Conservation (phyloP, 2,113 vertebrate species). For the Delphinus delphis region DNA sequence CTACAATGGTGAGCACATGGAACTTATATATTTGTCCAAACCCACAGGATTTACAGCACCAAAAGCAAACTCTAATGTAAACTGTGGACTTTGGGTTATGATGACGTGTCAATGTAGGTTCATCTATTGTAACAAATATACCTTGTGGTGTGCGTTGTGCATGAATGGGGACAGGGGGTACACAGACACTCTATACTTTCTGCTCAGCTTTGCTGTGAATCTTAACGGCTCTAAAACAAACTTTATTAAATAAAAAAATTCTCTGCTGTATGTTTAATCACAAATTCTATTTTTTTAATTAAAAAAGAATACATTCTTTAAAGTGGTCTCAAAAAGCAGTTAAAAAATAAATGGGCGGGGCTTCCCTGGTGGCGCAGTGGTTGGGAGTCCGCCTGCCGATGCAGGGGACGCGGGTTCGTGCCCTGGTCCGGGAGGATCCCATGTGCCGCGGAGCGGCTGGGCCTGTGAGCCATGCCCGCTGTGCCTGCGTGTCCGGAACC, state of each 20-base stretch:
- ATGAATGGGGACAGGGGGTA: rapidly evolving
- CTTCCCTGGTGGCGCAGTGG: no score
- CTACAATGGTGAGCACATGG: background rate
- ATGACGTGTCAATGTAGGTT: background rate
- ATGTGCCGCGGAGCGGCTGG: no score
- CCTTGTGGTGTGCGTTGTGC: no score
- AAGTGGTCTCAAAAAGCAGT: background rate
- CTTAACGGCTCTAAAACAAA: background rate
- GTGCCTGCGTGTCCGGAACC: no score
- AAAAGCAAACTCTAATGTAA: background rate
- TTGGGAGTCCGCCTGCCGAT: no score
- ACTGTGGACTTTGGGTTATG: background rate
- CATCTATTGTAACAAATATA: background rate
- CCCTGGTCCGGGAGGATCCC: no score
- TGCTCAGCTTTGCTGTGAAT: background rate
- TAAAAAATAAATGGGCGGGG: background rate
- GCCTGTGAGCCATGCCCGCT: no score
- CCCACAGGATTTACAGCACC: background rate
- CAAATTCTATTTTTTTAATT: background rate
- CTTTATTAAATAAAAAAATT: background rate
- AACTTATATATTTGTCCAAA: background rate
- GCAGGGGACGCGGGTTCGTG: no score
- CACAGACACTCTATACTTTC: background rate
- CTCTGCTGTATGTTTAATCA: background rate
- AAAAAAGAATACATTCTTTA: slow-evolving; percentile 2